phyloP scores from a whole-genome alignment of 2,888 invertebrate genomes.

The Aphrophora alni region DNA sequence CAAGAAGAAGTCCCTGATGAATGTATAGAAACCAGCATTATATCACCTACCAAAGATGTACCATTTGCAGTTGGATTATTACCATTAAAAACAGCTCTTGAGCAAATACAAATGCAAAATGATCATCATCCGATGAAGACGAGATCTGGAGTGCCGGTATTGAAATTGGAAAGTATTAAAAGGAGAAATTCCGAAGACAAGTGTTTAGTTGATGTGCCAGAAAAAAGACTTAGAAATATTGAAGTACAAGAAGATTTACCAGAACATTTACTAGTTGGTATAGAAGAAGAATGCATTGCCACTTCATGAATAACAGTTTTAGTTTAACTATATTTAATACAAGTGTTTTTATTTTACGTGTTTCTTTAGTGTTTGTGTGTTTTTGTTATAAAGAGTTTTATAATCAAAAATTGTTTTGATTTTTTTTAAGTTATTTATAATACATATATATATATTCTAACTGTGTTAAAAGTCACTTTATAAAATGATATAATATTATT shows the following conservation, averaged over 20 bases:
- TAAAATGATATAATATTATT: neutral
- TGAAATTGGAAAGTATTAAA: neutral
- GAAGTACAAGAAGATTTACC: neutral
- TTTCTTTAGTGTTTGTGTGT: neutral
- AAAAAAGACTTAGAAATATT: neutral
- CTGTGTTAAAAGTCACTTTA: neutral
- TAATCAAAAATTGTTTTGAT: constrained; percentile 6
- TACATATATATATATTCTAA: neutral
- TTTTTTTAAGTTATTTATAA: neutral
- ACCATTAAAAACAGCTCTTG: constrained; percentile 57
- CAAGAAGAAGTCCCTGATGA: constrained; percentile 2
- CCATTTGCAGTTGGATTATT: constrained; percentile 58
- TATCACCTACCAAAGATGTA: constrained; percentile 56
- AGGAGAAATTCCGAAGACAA: neutral
- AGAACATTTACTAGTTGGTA: neutral
- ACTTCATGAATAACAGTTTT: neutral
- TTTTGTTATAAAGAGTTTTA: constrained; percentile 7
- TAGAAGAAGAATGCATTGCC: neutral
- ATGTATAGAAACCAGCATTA: neutral
- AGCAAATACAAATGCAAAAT: constrained; percentile 55
- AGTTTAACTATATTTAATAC: neutral
- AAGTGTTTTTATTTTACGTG: constrained; percentile 6
- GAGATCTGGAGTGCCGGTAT: neutral
- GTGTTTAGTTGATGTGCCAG: neutral
- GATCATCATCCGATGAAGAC: neutral